Conservation (phyloP, 2,888 invertebrate genomes). For the Endomychus coccineus region DNA sequence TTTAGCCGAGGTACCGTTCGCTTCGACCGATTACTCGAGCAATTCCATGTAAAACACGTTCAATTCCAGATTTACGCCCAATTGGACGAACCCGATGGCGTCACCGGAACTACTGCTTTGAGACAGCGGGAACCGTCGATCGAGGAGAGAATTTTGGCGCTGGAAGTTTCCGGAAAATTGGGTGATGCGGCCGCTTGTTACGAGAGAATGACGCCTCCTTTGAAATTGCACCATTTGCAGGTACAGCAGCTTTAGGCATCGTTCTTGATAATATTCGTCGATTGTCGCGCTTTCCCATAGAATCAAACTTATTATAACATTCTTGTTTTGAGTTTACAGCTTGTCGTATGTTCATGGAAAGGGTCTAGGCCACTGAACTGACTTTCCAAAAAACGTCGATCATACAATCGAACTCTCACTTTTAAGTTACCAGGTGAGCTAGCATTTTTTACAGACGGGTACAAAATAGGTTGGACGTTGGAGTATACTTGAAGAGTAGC, state of each 20-base stretch:
- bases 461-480: too few species aligned
- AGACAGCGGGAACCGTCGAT: slow-evolving; percentile 69
- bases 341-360: too few species aligned
- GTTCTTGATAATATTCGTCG: neutral
- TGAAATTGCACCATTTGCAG: slow-evolving; percentile 44
- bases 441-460: too few species aligned
- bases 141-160: slow-evolving; percentile 74
- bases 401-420: too few species aligned
- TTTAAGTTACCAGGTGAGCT: too few species aligned
- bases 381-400: too few species aligned
- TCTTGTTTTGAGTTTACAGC: too few species aligned
- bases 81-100: slow-evolving; percentile 85
- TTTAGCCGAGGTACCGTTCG: slow-evolving; percentile 48
- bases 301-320: too few species aligned
- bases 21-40: neutral
- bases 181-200: slow-evolving; percentile 85
- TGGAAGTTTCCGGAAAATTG: slow-evolving; percentile 74
- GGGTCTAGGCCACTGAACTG: too few species aligned
- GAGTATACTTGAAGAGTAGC: too few species aligned
- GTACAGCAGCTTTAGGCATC: slow-evolving; percentile 24
- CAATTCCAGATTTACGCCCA: slow-evolving; percentile 67
- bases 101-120: slow-evolving; percentile 71
- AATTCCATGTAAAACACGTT: too few species aligned
- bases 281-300: too few species aligned
- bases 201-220: slow-evolving; percentile 62